Evolutionary conservation across 2,888 invertebrate species (phyloP).

Genomic region (Cetonia aurata): DNA sequence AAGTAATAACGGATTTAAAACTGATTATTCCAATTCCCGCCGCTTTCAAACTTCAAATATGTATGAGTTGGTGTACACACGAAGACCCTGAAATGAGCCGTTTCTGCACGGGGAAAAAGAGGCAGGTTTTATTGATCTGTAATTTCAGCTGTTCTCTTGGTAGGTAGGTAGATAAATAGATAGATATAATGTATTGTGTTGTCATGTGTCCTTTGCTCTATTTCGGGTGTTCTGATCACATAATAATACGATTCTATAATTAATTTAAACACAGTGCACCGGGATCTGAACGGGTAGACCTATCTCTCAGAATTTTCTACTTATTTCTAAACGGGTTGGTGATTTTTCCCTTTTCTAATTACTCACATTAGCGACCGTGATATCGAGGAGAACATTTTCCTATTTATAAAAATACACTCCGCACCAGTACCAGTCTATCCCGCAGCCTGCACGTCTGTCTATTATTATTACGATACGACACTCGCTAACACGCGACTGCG

Average conservation of each 20-base stretch:
- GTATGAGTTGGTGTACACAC: too few relatives aligned
- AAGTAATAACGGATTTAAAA: too few relatives aligned
- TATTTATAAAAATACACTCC: conserved; percentile 22
- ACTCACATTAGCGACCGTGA: conserved; percentile 62
- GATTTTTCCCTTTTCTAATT: conserved; percentile 39
- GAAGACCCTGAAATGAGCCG: too few relatives aligned
- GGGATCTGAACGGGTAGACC: background rate
- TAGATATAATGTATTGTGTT: too few relatives aligned
- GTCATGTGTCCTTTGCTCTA: conserved; percentile 9
- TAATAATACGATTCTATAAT: conserved; percentile 23
- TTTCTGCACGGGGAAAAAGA: too few relatives aligned
- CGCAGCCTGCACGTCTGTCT: conserved; percentile 12
- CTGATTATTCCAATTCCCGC: too few relatives aligned
- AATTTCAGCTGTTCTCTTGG: too few relatives aligned
- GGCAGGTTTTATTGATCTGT: background rate
- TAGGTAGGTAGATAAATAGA: too few relatives aligned
- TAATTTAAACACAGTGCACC: conserved; percentile 7
- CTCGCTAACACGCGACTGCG: conserved; percentile 54
- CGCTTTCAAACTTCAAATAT: too few relatives aligned
- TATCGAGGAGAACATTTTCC: conserved; percentile 61
- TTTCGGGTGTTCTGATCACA: conserved; percentile 39
- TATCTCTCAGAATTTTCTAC: background rate
- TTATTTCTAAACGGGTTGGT: background rate
- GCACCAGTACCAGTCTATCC: conserved; percentile 51
- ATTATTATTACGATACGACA: conserved; percentile 47